Evolutionary conservation across 2,888 invertebrate genomes (phyloP).

Genomic region (Odontothrips loti): DNA sequence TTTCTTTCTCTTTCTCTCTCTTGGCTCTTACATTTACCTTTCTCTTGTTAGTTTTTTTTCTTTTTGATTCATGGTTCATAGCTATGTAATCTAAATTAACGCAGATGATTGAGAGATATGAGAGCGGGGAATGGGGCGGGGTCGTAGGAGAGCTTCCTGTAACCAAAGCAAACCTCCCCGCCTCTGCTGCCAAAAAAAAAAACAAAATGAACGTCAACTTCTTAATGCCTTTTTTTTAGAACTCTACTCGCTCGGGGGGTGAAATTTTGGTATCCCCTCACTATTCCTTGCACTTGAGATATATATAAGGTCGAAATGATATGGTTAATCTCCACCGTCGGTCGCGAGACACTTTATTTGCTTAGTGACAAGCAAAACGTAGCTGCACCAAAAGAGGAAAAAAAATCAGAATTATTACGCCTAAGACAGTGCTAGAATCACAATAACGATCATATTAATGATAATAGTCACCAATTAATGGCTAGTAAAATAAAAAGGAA

Average conservation of each 20-base stretch:
- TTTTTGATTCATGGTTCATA: constrained; percentile 36
- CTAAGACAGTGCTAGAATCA: too few species aligned
- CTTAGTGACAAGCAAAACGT: constrained; percentile 9
- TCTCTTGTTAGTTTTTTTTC: constrained; percentile 30
- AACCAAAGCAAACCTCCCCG: constrained; percentile 36
- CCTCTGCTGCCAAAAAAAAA: constrained; percentile 60
- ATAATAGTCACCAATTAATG: constrained; percentile 43
- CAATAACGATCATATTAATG: constrained; percentile 1
- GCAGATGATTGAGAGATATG: constrained; percentile 30
- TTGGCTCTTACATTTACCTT: constrained; percentile 30
- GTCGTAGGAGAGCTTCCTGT: constrained; percentile 32
- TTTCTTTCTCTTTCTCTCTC: constrained; percentile 31
- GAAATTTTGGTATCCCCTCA: constrained; percentile 26
- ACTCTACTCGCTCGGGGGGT: constrained; percentile 11
- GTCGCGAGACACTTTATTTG: constrained; percentile 10
- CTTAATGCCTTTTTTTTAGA: constrained; percentile 49
- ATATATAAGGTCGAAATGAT: constrained; percentile 27
- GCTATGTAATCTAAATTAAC: constrained; percentile 35
- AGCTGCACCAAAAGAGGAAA: constrained; percentile 23
- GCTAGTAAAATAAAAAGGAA: too few species aligned
- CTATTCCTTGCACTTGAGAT: constrained; percentile 21
- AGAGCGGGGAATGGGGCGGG: constrained; percentile 32
- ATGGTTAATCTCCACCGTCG: constrained; percentile 31
- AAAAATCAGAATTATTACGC: too few species aligned
- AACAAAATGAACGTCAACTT: constrained; percentile 88